phyloP scores from a whole-genome alignment of 2,888 invertebrate species.

The Lordiphosa fenestrarum region DNA sequence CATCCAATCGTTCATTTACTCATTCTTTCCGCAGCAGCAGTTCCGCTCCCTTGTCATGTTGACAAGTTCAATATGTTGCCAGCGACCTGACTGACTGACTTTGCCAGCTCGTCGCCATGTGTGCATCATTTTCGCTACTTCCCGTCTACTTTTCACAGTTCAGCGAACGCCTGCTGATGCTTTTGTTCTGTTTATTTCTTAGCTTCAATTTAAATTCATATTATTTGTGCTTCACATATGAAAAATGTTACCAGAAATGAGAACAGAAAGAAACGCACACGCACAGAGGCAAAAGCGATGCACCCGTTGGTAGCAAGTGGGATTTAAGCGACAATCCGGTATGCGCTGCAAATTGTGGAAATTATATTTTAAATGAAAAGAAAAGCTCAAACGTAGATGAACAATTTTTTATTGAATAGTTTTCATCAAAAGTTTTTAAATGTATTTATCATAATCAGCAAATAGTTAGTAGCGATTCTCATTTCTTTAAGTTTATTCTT shows the following conservation, averaged over 20 bases:
- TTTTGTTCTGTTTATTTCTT: conserved; percentile 31
- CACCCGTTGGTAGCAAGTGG: neutral
- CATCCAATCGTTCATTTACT: conserved; percentile 33
- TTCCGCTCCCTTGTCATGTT: conserved; percentile 51
- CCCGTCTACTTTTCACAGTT: conserved; percentile 57
- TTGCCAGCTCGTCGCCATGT: conserved; percentile 52
- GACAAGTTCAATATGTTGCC: conserved; percentile 62
- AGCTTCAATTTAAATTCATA: conserved; percentile 65
- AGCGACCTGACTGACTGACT: conserved; percentile 21
- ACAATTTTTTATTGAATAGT: too few species aligned
- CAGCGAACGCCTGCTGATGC: conserved; percentile 36
- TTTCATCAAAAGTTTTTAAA: too few species aligned
- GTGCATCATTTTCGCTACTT: conserved; percentile 52
- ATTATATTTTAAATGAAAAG: too few species aligned
- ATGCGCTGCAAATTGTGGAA: conserved; percentile 18
- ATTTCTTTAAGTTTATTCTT: too few species aligned
- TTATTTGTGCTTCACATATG: conserved; percentile 45
- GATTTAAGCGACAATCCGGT: conserved; percentile 17
- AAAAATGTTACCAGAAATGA: conserved; percentile 14
- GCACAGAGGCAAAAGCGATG: conserved; percentile 2
- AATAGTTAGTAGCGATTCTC: too few species aligned
- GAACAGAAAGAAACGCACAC: conserved; percentile 5
- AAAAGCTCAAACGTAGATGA: too few species aligned
- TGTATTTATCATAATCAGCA: too few species aligned
- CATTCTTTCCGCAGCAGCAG: conserved; percentile 27